Evolutionary conservation across 2,797 vertebrate genomes (phyloP), one percentile per base, ranked within the genome.

Genomic region (Epinephelus malabaricus): DNA sequence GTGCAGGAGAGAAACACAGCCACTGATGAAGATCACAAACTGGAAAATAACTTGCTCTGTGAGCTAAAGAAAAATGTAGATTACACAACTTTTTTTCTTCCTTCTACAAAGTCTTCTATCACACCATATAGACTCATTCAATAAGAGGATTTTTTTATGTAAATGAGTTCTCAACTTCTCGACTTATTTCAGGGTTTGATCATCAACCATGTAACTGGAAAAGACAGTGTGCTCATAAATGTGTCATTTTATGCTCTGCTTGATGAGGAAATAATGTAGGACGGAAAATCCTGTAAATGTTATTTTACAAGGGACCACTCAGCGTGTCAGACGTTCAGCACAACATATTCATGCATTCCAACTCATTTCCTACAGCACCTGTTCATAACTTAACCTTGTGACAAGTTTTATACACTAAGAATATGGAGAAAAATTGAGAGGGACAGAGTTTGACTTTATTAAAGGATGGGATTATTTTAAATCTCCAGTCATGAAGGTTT

Each of bases 401-500:
- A 79, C 15, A 76, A 19, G 53, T 82, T 78, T 73, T 58, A 65
- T 40, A 88, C 90, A 88, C 90, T 87, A 89, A 90, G 14, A 68
- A 64, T 46, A 54, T 40, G 67, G 46, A 84, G 8, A 53, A 34
- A 53, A 34, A 47, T 8, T 40, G 7, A 45, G 13, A 61, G 54
- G 58, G 46, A 71, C 18, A 43, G 15, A 43, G n/a, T 68, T 65
- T 56, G 3, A 19, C 2, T 84, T 73, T 76, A 68, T 64, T 76
- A 34, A 69, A 69, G 21, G 13, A 58, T 49, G 27, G 73, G 53
- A 64, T 76, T 81, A 70, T 84, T 85, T 60, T 53, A 34, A 73
- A 78, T 75, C 73, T 84, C 60, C 60, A 46, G 14, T 43, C 45
- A 53, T 56, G 30, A 78, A 78, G 72, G 46, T 46, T 78, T 69